A percentile compares a stretch with the other conserved stretches of the same genome.
These are phyloP conservation scores for Thaumatotibia leucotreta DNA, from an alignment of 1,140 invertebrate genomes.

Conservation along the genomic window DNA sequence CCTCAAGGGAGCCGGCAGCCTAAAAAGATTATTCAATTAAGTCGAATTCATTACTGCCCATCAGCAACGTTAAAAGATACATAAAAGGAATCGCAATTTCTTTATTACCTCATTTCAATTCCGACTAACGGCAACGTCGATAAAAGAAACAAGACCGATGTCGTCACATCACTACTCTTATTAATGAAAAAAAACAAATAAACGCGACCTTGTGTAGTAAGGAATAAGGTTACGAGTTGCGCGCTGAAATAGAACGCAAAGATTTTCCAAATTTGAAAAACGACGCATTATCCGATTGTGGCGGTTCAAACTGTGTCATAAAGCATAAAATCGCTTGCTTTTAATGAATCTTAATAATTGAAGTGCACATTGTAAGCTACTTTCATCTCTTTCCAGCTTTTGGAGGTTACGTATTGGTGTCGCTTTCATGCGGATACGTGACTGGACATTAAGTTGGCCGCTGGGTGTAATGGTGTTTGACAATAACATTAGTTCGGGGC, in stretches of 20 bases:
- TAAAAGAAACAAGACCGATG: slow-evolving; percentile 60
- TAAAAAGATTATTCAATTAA: slow-evolving; percentile 49
- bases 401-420: slow-evolving; percentile 24
- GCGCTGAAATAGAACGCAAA: neutral
- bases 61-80: slow-evolving; percentile 36
- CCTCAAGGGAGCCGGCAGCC: slow-evolving; percentile 26
- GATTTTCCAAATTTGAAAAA: slow-evolving; percentile 9
- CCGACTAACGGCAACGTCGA: slow-evolving; percentile 43
- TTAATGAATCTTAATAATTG: slow-evolving; percentile 24
- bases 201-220: neutral
- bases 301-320: slow-evolving; percentile 5
- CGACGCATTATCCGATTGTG: neutral
- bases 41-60: slow-evolving; percentile 42
- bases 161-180: slow-evolving; percentile 44
- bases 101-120: slow-evolving; percentile 61
- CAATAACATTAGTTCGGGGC: slow-evolving; percentile 70
- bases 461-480: slow-evolving; percentile 68
- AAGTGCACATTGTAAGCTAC: slow-evolving; percentile 40
- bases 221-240: neutral
- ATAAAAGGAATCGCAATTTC: slow-evolving; percentile 53
- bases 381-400: slow-evolving; percentile 27
- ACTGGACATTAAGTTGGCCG: slow-evolving; percentile 64
- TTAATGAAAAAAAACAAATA: slow-evolving; percentile 42
- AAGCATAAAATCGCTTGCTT: slow-evolving; percentile 22
- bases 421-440: slow-evolving; percentile 48